Evolutionary conservation across 1,140 invertebrate genomes (phyloP).

Genomic region (Chionoecetes opilio): DNA sequence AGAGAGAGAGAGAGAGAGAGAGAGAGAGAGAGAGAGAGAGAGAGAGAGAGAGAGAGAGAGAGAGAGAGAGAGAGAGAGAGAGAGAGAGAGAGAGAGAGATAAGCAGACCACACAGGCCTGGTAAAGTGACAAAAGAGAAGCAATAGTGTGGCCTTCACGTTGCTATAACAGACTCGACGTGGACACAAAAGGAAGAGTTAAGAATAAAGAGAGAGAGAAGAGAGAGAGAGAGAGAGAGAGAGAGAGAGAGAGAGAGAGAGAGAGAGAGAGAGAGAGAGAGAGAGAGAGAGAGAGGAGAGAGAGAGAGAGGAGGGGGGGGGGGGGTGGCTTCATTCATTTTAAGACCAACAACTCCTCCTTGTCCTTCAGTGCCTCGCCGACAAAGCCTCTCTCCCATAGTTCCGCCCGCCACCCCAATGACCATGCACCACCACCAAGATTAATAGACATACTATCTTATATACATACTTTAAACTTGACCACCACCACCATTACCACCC

Average conservation of each 20-base stretch:
- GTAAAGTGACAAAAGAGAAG: neutral
- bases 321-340: neutral
- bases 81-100: too few species aligned
- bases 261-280: neutral
- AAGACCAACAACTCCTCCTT: neutral
- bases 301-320: neutral
- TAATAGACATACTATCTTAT: too few species aligned
- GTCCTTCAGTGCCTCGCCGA: neutral
- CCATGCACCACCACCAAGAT: too few species aligned
- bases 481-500: too few species aligned
- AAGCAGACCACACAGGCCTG: neutral
- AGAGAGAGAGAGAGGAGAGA: constrained; percentile 35
- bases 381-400: neutral
- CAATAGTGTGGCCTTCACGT: neutral
- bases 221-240: too few species aligned
- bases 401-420: neutral
- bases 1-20: neutral
- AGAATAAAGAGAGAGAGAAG: too few species aligned
- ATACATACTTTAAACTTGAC: too few species aligned
- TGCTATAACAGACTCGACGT: neutral
- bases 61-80: neutral
- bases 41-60: constrained; percentile 2
- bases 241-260: too few species aligned
- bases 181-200: neutral
- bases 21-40: constrained; percentile 44